Conservation (phyloP, 1,140 invertebrate species). For the Stegodyphus dumicola region DNA sequence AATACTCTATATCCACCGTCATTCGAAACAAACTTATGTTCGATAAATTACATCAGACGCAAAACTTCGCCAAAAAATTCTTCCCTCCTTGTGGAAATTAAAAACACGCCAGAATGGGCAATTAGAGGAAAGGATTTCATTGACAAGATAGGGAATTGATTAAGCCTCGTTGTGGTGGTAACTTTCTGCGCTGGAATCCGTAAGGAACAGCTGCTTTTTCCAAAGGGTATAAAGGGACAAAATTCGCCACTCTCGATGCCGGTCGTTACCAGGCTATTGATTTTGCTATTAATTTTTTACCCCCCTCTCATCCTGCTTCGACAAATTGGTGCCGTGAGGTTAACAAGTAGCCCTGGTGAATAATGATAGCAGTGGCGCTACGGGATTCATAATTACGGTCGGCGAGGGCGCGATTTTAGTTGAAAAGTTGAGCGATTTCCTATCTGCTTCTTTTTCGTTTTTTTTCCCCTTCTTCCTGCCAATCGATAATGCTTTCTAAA, state of each 20-base stretch:
- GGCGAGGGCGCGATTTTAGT: constrained; percentile 55
- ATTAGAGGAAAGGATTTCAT: constrained; percentile 42
- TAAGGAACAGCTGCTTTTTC: constrained; percentile 33
- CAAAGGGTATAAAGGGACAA: constrained; percentile 34
- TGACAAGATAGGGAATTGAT: constrained; percentile 59
- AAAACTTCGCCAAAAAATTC: background rate
- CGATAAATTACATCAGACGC: background rate
- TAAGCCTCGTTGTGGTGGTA: constrained; percentile 20
- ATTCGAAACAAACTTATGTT: background rate
- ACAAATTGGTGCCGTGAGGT: constrained; percentile 60
- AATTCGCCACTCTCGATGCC: constrained; percentile 9
- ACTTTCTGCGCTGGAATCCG: background rate
- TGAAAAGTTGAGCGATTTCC: constrained; percentile 61
- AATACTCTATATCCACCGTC: background rate
- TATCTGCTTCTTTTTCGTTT: constrained; percentile 21
- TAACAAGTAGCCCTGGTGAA: constrained; percentile 59
- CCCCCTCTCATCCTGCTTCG: constrained; percentile 30
- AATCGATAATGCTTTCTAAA: constrained; percentile 58
- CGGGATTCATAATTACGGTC: constrained; percentile 60
- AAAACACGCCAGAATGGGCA: constrained; percentile 41
- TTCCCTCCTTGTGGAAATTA: background rate
- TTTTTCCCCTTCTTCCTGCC: background rate
- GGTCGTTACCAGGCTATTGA: constrained; percentile 54
- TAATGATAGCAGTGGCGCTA: constrained; percentile 51
- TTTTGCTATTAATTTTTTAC: constrained; percentile 60